Evolutionary conservation across 2,113 vertebrate genomes (phyloP).

Genomic region (Labeo rohita): DNA sequence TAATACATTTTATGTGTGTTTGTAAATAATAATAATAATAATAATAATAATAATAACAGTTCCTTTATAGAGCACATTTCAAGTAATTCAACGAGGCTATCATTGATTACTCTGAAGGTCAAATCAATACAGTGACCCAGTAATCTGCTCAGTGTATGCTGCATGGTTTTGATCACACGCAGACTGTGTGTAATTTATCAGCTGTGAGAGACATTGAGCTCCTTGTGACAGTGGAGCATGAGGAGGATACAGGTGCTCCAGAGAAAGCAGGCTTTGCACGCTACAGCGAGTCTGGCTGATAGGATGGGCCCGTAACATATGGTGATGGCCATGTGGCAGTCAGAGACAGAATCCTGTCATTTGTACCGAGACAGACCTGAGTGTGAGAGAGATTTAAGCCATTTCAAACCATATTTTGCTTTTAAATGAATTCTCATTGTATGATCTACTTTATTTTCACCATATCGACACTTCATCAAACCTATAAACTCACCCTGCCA

Average conservation of each 20-base stretch:
- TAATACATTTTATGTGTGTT: neutral
- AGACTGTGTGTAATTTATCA: neutral
- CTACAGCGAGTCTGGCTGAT: slow-evolving; percentile 57
- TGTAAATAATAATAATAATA: too few species aligned
- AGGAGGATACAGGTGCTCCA: slow-evolving; percentile 36
- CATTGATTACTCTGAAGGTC: slow-evolving; percentile 22
- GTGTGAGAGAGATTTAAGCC: neutral
- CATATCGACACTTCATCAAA: neutral
- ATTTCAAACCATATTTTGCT: neutral
- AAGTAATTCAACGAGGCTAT: neutral
- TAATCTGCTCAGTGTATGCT: neutral
- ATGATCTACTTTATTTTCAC: neutral
- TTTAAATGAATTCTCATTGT: neutral
- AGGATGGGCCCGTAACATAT: slow-evolving; percentile 67
- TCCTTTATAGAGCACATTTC: neutral
- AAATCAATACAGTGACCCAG: slow-evolving; percentile 11
- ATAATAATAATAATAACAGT: neutral
- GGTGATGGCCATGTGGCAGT: slow-evolving; percentile 62
- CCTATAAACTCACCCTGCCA: neutral
- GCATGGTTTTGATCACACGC: slow-evolving; percentile 10
- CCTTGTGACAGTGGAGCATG: slow-evolving; percentile 33
- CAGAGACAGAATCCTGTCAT: slow-evolving; percentile 63
- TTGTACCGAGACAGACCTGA: slow-evolving; percentile 47
- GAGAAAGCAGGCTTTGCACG: slow-evolving; percentile 39
- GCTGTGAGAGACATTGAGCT: slow-evolving; percentile 18